Percentiles rank a stretch among this genome's conserved stretches.
Conservation (phyloP, 2,888 invertebrate genomes). For the Aporophyla nigra region DNA sequence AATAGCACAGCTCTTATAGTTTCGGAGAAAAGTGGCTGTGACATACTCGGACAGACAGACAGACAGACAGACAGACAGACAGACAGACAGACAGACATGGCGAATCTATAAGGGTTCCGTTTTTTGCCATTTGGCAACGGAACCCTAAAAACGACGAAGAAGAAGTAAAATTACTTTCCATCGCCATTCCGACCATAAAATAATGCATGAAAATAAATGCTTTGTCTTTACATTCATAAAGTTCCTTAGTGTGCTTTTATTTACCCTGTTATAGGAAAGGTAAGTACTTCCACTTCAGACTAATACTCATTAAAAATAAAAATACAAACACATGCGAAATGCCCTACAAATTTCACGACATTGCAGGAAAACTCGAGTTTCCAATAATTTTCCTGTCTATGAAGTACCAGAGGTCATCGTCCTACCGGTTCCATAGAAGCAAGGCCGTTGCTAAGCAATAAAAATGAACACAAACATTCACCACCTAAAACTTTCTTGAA, state of each 20-base stretch:
- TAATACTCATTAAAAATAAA: constrained; percentile 32
- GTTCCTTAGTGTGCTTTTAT: not conserved
- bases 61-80: no score
- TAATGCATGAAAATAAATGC: not conserved
- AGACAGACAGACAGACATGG: no score
- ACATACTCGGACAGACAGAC: no score
- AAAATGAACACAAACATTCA: constrained; percentile 77
- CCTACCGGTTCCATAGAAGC: constrained; percentile 70
- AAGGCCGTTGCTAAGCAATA: constrained; percentile 81
- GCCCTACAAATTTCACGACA: constrained; percentile 29
- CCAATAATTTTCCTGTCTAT: constrained; percentile 65
- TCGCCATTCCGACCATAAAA: not conserved
- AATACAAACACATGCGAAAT: constrained; percentile 38
- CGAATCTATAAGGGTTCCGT: no score
- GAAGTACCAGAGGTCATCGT: constrained; percentile 72
- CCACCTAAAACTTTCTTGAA: constrained; percentile 42
- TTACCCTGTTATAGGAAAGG: not conserved
- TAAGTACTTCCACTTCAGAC: constrained; percentile 11
- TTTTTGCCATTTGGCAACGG: no score
- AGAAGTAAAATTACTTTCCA: not conserved
- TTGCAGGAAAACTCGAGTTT: constrained; percentile 55
- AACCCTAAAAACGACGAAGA: no score
- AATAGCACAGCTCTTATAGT: no score
- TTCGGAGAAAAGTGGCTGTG: no score
- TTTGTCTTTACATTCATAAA: not conserved